Evolutionary conservation across 2,888 invertebrate species (phyloP).

Genomic region (Cryptocheilus praepositus): DNA sequence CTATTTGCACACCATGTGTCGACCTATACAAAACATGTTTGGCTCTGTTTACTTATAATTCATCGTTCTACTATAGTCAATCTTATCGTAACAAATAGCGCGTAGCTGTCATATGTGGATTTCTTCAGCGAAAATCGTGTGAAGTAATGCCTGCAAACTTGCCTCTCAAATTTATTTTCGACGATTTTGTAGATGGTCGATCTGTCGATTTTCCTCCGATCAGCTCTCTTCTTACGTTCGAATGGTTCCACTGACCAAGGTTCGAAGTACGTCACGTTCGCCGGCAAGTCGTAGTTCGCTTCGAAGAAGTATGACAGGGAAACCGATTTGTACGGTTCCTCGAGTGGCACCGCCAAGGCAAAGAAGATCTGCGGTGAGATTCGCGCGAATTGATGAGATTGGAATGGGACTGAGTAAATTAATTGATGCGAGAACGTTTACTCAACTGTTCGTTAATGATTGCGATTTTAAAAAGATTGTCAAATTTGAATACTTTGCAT

Average conservation of each 20-base stretch:
- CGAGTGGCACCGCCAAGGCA: constrained; percentile 83
- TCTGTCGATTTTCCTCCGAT: constrained; percentile 77
- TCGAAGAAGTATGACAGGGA: constrained; percentile 86
- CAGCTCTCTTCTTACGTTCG: constrained; percentile 58
- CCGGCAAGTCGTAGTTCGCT: constrained; percentile 80
- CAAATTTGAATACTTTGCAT: too few relatives aligned
- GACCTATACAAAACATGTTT: too few relatives aligned
- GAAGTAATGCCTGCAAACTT: constrained; percentile 52
- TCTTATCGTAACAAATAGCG: too few relatives aligned
- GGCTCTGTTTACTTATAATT: too few relatives aligned
- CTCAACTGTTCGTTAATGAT: too few relatives aligned
- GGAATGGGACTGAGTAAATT: neutral
- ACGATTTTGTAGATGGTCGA: constrained; percentile 77
- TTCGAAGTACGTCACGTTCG: constrained; percentile 74
- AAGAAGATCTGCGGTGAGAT: constrained; percentile 78
- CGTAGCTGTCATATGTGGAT: too few relatives aligned
- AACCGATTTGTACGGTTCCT: constrained; percentile 81
- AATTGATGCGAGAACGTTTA: too few relatives aligned
- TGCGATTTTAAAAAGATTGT: too few relatives aligned
- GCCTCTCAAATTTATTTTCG: constrained; percentile 78
- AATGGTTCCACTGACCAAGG: constrained; percentile 20
- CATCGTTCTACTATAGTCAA: too few relatives aligned
- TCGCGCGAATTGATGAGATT: neutral
- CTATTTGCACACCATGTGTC: too few relatives aligned
- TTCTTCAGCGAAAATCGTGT: too few relatives aligned